Evolutionary conservation across 2,113 vertebrate genomes (phyloP), one percentile per base, ranked within the genome.

Genomic region (Alethe castanea): DNA sequence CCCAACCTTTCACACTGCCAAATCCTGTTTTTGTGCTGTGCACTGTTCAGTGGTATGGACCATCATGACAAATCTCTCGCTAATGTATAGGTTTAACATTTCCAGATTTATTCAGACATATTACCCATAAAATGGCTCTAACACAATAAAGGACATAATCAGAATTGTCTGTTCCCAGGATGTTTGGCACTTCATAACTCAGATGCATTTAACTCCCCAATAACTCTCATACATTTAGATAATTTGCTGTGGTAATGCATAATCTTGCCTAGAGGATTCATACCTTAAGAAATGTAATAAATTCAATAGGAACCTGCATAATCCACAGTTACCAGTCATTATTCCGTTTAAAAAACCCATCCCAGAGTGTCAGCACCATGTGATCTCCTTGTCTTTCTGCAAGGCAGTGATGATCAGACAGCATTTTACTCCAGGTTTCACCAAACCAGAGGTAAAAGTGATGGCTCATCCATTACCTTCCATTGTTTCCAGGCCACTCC

Each of bases 111-210:
- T 90, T 77, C 59, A 88, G 47, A 71, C 25, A 4, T 35, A 88
- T 85, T 66, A 83, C 67, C 56, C 62, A 62, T 65, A 81, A 96
- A 96, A 92, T 16, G 31, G 48, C 70, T 95, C 57, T 91, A 89
- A 83, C 44, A 85, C 69, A 92, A 90, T 85, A 88, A 62, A 92
- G 78, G 60, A 86, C 84, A 76, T 90, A 69, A 92, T 78, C 57
- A 76, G 90, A 91, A 95, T 91, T 91, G 50, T 92, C 88, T 81
- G 64, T 88, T 96, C 93, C 56, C 35, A 45, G 71, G 81, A 70
- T 56, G 60, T 92, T 88, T 95, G 93, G 81, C 93, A 91, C 88
- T 94, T 83, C 52, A n/a, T 83, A 96, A 64, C 78, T 74, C 76
- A 90, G 71, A 81, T 50, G 48, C 93, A 90, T 95, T 95, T 92